A percentile compares a stretch with the other conserved stretches of the same genome.
Conservation (phyloP, 2,797 vertebrate genomes). For the Babyrousa celebensis region DNA sequence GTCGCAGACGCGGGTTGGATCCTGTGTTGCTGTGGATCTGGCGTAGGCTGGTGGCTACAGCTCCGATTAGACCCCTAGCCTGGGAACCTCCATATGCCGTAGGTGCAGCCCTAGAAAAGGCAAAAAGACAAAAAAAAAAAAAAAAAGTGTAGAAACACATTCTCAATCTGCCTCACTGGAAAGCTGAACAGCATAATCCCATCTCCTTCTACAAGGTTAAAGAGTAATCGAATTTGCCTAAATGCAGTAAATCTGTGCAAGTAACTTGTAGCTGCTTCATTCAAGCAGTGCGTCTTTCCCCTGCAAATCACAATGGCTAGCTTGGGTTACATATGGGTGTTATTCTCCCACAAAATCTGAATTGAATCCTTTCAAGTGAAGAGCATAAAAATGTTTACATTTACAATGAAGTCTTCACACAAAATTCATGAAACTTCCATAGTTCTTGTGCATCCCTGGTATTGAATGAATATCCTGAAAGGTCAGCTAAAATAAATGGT, state of each 20-base stretch:
- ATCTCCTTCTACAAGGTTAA: not conserved
- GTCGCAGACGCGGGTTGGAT: too few species aligned
- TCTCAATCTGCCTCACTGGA: not conserved
- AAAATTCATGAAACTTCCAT: slow-evolving; percentile 64
- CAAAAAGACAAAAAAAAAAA: too few species aligned
- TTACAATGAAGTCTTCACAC: slow-evolving; percentile 59
- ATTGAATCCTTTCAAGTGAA: slow-evolving; percentile 55
- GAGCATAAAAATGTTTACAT: slow-evolving; percentile 69
- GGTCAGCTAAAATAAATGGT: slow-evolving; percentile 67
- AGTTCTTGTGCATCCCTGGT: not conserved
- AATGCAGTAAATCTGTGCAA: not conserved
- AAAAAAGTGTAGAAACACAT: slow-evolving; percentile 25
- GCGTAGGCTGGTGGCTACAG: too few species aligned
- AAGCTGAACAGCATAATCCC: not conserved
- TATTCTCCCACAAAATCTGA: slow-evolving; percentile 57
- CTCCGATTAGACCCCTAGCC: too few species aligned
- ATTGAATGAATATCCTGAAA: slow-evolving; percentile 23
- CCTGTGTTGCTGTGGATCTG: too few species aligned
- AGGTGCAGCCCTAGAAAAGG: too few species aligned
- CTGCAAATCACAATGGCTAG: not conserved
- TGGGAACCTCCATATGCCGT: too few species aligned
- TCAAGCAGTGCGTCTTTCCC: not conserved
- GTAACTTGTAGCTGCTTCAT: not conserved
- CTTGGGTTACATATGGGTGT: not conserved
- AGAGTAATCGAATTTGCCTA: not conserved